Evolutionary conservation across 2,113 vertebrate species (phyloP).

Genomic region (Romanogobio albipinnatus): DNA sequence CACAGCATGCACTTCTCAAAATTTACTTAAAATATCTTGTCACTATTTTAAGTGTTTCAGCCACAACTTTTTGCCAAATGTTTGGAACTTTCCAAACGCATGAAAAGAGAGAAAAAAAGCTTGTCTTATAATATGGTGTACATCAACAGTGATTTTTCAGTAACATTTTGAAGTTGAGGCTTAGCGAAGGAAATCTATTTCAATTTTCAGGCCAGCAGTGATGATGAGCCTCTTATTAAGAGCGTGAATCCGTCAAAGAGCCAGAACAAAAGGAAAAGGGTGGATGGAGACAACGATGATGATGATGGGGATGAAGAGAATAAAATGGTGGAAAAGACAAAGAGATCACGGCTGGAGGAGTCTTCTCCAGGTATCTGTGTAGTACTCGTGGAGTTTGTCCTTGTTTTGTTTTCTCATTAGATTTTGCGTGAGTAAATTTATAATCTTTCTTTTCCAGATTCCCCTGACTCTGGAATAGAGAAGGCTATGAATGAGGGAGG

Average conservation of each 20-base stretch:
- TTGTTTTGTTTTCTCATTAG: neutral
- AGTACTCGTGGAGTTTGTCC: neutral
- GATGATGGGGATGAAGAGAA: constrained; percentile 52
- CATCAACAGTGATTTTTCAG: neutral
- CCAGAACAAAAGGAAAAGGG: constrained; percentile 70
- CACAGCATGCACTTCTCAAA: too few species aligned
- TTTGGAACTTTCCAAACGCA: neutral
- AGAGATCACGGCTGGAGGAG: constrained; percentile 41
- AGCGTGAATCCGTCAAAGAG: neutral
- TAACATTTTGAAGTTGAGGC: neutral
- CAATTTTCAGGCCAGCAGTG: constrained; percentile 57
- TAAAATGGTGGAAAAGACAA: constrained; percentile 40
- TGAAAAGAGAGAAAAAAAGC: neutral
- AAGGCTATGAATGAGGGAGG: constrained; percentile 43
- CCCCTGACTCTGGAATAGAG: constrained; percentile 61
- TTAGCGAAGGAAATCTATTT: neutral
- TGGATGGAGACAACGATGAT: constrained; percentile 47
- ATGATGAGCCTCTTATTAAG: constrained; percentile 58
- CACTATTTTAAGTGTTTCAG: too few species aligned
- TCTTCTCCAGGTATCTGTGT: constrained; percentile 39
- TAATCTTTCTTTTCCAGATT: constrained; percentile 43
- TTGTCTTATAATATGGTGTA: neutral
- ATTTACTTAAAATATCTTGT: too few species aligned
- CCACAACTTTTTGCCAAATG: too few species aligned
- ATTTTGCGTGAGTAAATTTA: neutral